These are phyloP conservation scores for Latrodectus geometricus DNA, from an alignment of 1,140 invertebrate genomes.

Conservation along the genomic window DNA sequence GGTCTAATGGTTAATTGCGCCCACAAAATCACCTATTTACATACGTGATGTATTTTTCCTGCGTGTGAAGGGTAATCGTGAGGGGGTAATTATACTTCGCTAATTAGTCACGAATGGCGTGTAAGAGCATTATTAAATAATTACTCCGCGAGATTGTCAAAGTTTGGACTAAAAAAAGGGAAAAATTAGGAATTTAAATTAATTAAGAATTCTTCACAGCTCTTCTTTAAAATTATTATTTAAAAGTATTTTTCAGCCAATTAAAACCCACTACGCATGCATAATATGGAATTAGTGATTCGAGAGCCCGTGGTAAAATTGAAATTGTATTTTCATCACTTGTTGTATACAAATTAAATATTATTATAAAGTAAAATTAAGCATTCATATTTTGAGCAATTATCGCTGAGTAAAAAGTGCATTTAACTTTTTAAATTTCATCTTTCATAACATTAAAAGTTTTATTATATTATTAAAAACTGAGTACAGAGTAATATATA, in stretches of 20 bases:
- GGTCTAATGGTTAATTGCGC: constrained; percentile 46
- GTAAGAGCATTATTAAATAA: constrained; percentile 51
- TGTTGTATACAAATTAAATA: no score
- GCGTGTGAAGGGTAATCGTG: constrained; percentile 43
- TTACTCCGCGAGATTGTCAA: constrained; percentile 55
- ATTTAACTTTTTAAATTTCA: no score
- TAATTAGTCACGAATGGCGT: constrained; percentile 59
- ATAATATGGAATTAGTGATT: no score
- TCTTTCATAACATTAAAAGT: no score
- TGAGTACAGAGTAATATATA: no score
- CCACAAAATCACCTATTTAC: constrained; percentile 38
- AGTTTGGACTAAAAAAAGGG: constrained; percentile 29
- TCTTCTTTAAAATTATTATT: background rate
- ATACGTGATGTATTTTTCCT: constrained; percentile 47
- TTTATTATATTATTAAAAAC: no score
- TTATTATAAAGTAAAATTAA: no score
- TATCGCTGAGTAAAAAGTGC: no score
- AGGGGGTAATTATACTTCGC: constrained; percentile 32
- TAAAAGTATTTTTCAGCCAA: background rate
- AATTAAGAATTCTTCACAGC: constrained; percentile 19
- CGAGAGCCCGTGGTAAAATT: no score
- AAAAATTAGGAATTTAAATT: constrained; percentile 58
- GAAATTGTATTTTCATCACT: no score
- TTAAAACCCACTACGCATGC: no score
- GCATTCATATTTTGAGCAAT: no score